Evolutionary conservation across 2,113 vertebrate genomes (phyloP).

Genomic region (Gopherus evgoodei): DNA sequence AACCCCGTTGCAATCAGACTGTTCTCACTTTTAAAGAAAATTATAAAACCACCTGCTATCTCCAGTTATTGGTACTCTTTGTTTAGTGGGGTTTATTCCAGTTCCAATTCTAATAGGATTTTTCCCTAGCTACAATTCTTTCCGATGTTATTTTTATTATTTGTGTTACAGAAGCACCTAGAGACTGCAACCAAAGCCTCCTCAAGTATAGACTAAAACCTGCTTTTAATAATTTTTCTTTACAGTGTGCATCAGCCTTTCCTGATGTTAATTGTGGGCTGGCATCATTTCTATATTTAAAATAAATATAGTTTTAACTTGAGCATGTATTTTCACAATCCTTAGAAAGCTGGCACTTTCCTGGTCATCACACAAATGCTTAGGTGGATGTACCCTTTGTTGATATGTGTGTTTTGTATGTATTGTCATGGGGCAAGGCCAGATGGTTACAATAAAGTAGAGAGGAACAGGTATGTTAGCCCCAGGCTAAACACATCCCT

Average conservation of each 20-base stretch:
- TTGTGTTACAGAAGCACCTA: neutral
- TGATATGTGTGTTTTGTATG: neutral
- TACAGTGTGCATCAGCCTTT: neutral
- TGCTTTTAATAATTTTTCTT: neutral
- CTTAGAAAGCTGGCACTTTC: neutral
- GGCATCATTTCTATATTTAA: neutral
- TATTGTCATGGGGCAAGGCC: too few species aligned
- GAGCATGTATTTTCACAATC: neutral
- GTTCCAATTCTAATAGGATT: neutral
- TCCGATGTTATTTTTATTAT: neutral
- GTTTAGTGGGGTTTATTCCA: neutral
- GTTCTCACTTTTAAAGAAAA: accelerated
- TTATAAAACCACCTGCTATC: neutral
- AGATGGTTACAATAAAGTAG: too few species aligned
- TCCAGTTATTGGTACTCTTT: neutral
- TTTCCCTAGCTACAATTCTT: neutral
- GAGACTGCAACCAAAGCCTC: neutral
- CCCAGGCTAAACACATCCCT: too few species aligned
- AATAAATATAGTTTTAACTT: neutral
- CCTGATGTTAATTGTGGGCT: neutral
- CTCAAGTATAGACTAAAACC: neutral
- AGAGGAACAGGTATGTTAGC: too few species aligned
- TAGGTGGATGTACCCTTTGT: neutral
- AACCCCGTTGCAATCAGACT: neutral
- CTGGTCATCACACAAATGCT: neutral